These are phyloP conservation scores for Timandra comae DNA, from an alignment of 2,888 invertebrate genomes.

Conservation along the genomic window DNA sequence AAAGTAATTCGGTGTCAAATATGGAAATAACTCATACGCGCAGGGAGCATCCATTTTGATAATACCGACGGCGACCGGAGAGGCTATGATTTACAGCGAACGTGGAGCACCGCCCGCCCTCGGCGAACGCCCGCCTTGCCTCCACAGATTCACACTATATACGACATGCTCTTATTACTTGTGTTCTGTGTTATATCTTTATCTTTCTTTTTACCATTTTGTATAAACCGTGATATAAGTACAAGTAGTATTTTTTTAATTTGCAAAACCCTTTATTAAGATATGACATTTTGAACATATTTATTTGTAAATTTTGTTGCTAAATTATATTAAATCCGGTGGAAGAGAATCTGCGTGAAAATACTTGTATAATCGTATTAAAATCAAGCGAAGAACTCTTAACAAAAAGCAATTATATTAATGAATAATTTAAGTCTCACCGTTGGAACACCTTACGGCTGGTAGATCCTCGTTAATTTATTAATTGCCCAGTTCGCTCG, in stretches of 20 bases:
- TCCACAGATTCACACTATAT: slow-evolving; percentile 3
- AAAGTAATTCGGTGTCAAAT: slow-evolving; percentile 78
- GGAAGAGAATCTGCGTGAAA: too few species aligned
- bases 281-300: too few species aligned
- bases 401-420: slow-evolving; percentile 61
- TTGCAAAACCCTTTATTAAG: too few species aligned
- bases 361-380: slow-evolving; percentile 10
- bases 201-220: too few species aligned
- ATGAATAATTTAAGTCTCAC: slow-evolving; percentile 58
- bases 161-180: not conserved
- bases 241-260: too few species aligned
- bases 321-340: too few species aligned
- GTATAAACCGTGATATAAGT: too few species aligned
- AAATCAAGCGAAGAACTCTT: slow-evolving; percentile 28
- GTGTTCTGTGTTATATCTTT: not conserved
- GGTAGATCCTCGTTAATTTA: slow-evolving; percentile 69
- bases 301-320: too few species aligned
- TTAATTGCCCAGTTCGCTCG: slow-evolving; percentile 70
- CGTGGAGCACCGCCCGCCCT: slow-evolving; percentile 4
- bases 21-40: slow-evolving; percentile 76
- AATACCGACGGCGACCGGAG: slow-evolving; percentile 71
- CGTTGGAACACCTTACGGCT: slow-evolving; percentile 58
- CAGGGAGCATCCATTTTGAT: slow-evolving; percentile 73
- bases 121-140: slow-evolving; percentile 24
- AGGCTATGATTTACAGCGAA: slow-evolving; percentile 61